phyloP scores from a whole-genome alignment of 2,888 invertebrate species.

The Brassicogethes aeneus region DNA sequence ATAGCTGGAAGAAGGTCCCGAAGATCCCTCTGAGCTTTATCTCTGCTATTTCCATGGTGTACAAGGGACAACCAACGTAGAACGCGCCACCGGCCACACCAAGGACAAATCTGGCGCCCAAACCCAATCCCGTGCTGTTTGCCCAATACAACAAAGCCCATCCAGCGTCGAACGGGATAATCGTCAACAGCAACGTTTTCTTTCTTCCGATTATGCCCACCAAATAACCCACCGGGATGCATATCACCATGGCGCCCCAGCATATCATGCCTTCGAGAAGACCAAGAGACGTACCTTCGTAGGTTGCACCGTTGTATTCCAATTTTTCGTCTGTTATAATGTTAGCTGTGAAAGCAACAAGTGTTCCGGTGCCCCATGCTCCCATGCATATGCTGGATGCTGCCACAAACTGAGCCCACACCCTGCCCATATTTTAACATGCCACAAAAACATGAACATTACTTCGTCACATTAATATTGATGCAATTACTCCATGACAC shows the following conservation, averaged over 20 bases:
- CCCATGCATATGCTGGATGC: neutral
- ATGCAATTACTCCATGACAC: no score
- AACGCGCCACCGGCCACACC: conserved; percentile 72
- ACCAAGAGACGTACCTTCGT: no score
- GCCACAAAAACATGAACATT: no score
- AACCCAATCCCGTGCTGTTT: conserved; percentile 49
- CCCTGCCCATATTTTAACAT: no score
- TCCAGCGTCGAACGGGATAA: conserved; percentile 59
- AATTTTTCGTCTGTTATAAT: neutral
- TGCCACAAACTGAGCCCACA: neutral
- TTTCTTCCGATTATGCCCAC: conserved; percentile 54
- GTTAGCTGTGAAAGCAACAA: neutral
- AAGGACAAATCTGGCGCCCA: conserved; percentile 52
- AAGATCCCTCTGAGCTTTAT: conserved; percentile 71
- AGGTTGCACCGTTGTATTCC: conserved; percentile 46
- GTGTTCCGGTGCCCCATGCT: neutral
- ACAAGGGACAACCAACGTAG: conserved; percentile 74
- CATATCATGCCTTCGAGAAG: no score
- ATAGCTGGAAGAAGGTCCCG: conserved; percentile 77
- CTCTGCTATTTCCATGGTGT: conserved; percentile 76
- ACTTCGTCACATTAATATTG: no score
- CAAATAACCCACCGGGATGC: conserved; percentile 55
- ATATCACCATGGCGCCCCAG: conserved; percentile 61
- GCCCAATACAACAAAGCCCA: conserved; percentile 68
- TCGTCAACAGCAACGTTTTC: conserved; percentile 52